phyloP scores from a whole-genome alignment of 2,113 vertebrate genomes.

The Heliornis fulica region DNA sequence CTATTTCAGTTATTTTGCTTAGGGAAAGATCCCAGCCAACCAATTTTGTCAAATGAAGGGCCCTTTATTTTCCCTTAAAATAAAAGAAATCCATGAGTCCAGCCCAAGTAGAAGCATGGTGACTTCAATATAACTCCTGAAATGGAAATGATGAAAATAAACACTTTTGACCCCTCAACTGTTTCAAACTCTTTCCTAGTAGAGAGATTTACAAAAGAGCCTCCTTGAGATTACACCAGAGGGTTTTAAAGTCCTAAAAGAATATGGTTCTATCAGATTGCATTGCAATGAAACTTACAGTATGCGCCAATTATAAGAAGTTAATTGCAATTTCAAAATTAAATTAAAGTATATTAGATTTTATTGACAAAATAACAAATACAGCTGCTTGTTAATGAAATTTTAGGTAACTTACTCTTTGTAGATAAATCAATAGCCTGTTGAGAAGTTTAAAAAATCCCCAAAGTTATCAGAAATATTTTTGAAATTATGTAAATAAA shows the following conservation, averaged over 20 bases:
- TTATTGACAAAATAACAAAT: slow-evolving; percentile 24
- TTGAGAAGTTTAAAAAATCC: not conserved
- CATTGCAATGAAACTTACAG: not conserved
- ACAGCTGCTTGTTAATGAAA: not conserved
- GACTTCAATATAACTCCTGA: not conserved
- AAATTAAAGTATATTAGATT: not conserved
- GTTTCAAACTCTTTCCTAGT: not conserved
- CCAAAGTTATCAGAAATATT: not conserved
- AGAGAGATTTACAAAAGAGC: not conserved
- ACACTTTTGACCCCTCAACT: not conserved
- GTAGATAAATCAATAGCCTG: not conserved
- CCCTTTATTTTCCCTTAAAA: accelerated
- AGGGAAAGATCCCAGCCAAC: not conserved
- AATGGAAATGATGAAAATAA: not conserved
- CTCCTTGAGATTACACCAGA: not conserved
- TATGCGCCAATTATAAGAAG: not conserved
- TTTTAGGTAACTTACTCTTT: not conserved
- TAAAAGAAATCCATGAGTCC: not conserved
- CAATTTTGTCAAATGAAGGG: not conserved
- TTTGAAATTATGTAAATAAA: not conserved
- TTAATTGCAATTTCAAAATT: slow-evolving; percentile 24
- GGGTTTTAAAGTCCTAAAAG: not conserved
- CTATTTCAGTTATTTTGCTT: not conserved
- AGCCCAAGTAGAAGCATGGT: not conserved
- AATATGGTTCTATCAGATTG: not conserved